These are phyloP conservation scores for Aselliscus stoliczkanus DNA, from an alignment of 2,797 vertebrate genomes.

Conservation along the genomic window DNA sequence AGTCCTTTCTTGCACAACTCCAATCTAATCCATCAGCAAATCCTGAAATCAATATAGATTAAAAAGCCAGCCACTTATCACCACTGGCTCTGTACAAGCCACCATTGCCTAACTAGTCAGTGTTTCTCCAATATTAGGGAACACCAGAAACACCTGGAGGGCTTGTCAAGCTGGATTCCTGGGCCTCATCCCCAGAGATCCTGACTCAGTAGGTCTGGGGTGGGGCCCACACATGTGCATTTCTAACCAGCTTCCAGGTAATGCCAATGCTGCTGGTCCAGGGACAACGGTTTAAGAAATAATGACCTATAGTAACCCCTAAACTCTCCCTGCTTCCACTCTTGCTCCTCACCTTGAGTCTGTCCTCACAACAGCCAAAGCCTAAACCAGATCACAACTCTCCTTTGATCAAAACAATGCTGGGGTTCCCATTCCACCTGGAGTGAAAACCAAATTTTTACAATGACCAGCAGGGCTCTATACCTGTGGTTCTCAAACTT, in stretches of 20 bases:
- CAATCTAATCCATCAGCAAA: neutral
- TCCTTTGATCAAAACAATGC: neutral
- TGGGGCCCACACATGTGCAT: no score
- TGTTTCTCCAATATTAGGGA: conserved; percentile 2
- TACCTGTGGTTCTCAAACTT: neutral
- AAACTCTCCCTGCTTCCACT: neutral
- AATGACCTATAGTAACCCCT: neutral
- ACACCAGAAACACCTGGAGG: neutral
- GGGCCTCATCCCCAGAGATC: neutral
- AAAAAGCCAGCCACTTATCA: conserved; percentile 26
- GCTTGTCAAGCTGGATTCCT: neutral
- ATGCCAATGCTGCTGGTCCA: no score
- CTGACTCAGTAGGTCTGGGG: neutral
- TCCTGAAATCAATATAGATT: neutral
- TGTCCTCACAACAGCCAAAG: conserved; percentile 19
- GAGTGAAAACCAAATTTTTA: neutral
- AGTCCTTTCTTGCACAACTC: conserved; percentile 14
- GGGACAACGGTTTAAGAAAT: neutral
- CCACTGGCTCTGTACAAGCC: neutral
- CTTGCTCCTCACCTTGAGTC: neutral
- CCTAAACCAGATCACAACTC: neutral
- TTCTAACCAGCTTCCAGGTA: no score
- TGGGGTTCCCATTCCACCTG: neutral
- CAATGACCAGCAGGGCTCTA: neutral
- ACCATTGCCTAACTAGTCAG: neutral